Conservation (phyloP, 1,140 invertebrate species). For the Eulimnadia texana region DNA sequence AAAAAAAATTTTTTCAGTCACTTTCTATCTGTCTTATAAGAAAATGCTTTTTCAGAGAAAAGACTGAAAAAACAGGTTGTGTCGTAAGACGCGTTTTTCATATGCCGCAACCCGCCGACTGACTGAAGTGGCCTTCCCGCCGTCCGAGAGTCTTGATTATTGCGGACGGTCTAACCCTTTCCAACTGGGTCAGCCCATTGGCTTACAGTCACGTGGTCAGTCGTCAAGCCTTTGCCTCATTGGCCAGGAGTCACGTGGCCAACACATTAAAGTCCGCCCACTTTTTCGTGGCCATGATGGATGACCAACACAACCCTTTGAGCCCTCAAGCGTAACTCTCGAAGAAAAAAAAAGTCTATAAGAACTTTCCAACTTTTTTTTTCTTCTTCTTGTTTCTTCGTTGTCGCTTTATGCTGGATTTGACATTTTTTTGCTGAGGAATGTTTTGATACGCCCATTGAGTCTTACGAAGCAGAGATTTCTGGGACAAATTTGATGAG, state of each 20-base stretch:
- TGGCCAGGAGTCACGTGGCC: background rate
- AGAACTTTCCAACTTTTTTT: background rate
- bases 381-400: background rate
- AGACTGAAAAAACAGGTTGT: background rate
- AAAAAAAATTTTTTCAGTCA: no score
- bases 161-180: background rate
- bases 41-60: no score
- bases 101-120: background rate
- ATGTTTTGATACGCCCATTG: no score
- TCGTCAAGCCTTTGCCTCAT: background rate
- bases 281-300: background rate
- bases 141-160: background rate
- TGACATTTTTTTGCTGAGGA: no score
- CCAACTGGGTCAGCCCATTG: no score
- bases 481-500: no score
- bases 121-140: background rate
- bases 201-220: no score
- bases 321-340: background rate
- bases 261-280: background rate
- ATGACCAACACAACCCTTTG: background rate
- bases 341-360: background rate
- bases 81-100: no score
- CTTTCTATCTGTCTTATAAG: no score
- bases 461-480: no score
- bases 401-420: no score